Base-by-base conservation (phyloP, 2,113 vertebrate species). In the Dasyprocta punctata region DNA sequence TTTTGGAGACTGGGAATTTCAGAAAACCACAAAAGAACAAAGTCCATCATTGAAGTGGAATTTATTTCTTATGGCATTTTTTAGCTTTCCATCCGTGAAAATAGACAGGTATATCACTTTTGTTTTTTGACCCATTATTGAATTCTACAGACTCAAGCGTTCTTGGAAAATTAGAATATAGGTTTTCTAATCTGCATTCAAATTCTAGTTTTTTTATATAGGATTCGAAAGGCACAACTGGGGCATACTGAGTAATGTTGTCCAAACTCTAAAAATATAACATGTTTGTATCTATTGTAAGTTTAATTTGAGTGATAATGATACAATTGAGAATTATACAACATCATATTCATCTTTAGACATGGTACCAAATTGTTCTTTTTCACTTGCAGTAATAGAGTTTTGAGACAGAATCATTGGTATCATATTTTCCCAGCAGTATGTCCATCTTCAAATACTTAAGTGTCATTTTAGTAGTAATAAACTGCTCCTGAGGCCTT, bases 11-110 rank as follows among this genome's bases (percentile, higher is more conserved):
- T 49, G 14, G 52, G 80, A 44, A 63, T 56, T 1, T 97, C 96
- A 33, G 71, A 81, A 82, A 98, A 98, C n/a, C 47, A 94, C 82
- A 98, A 36, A 9, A 98, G 91, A 94, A 96, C 82, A 86, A 97
- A 98, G 17, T 94, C 90, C 41, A 30, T 63, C 17, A 19, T 2
- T 52, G 54, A 11, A 16, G 84, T 95, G 17, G 58, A 1, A 47
- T 96, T 95, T 47, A 36, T 69, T 89, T 58, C 41, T 24, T 28
- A n/a, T 65, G 5, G 22, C 1, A 58, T 33, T 85, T 58, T 56
- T 52, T 63, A 41, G 49, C 38, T 36, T 13, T 52, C 56, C 80
- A 95, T 96, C 93, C 95, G 80, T 71, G n/a, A 22, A 71, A 38
- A 38, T 24, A 71, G n/a, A 22, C 38, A 71, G n/a, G 41, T 41